Evolutionary conservation across 1,140 invertebrate genomes (phyloP).

Genomic region (Caerostris darwini): DNA sequence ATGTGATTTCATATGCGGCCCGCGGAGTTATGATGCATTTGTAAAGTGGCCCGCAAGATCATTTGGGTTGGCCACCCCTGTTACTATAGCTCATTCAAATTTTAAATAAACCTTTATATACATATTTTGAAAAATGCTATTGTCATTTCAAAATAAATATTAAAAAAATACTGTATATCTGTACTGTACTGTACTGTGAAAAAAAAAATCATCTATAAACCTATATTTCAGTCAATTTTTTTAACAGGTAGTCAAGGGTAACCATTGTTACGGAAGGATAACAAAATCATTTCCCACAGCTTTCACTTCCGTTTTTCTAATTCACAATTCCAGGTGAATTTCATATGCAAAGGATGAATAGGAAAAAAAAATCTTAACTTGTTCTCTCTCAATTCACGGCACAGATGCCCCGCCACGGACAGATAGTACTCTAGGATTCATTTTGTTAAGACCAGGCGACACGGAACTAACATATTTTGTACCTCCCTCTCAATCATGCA

Average conservation of each 20-base stretch:
- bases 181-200: too few relatives aligned
- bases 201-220: background rate
- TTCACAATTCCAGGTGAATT: constrained; percentile 31
- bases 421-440: constrained; percentile 10
- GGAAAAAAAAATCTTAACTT: constrained; percentile 50
- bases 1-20: too few relatives aligned
- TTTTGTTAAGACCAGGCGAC: constrained; percentile 58
- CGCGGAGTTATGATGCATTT: too few relatives aligned
- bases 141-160: background rate
- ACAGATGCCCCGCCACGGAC: constrained; percentile 49
- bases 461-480: constrained; percentile 73
- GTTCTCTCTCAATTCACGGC: background rate
- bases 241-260: background rate
- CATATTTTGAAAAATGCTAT: background rate
- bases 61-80: too few relatives aligned
- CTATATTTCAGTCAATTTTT: background rate
- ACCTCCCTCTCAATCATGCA: constrained; percentile 56
- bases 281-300: constrained; percentile 51
- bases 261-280: constrained; percentile 38
- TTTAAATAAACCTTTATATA: background rate
- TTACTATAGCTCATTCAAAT: background rate
- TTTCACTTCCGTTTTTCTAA: constrained; percentile 66
- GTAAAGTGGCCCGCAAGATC: too few relatives aligned
- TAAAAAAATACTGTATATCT: background rate
- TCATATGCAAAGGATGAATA: constrained; percentile 23